Conservation (phyloP, 2,797 vertebrate genomes). For the Tarsius wallacei region DNA sequence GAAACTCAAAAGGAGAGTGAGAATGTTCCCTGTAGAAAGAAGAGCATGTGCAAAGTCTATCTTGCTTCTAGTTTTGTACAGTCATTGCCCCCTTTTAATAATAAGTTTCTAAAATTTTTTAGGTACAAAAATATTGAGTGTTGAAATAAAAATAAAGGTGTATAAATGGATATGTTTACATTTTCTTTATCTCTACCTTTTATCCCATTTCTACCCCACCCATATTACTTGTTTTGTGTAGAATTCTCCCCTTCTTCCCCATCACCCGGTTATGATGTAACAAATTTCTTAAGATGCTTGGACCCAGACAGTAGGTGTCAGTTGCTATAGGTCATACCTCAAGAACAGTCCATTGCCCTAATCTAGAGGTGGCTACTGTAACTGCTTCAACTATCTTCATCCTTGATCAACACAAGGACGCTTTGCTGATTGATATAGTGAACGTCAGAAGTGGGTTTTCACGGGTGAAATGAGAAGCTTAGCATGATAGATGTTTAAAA, state of each 20-base stretch:
- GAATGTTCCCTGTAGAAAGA: background rate
- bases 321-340: background rate
- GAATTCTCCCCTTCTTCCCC: background rate
- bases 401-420: background rate
- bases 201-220: background rate
- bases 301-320: background rate
- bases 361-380: background rate
- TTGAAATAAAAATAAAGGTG: background rate
- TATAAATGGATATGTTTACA: background rate
- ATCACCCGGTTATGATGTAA: background rate
- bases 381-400: background rate
- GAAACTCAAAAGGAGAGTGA: background rate
- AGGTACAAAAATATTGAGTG: background rate
- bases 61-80: background rate
- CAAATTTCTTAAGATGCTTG: background rate
- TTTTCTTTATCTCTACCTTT: background rate
- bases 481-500: background rate
- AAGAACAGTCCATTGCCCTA: background rate
- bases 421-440: background rate
- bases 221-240: background rate
- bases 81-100: background rate
- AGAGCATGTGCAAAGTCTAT: background rate
- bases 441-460: constrained; percentile 32
- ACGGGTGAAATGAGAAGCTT: constrained; percentile 12
- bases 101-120: background rate